Conservation (phyloP, 37 sponge, comb jelly and placozoan species). For the Chondrosia reniformis region DNA sequence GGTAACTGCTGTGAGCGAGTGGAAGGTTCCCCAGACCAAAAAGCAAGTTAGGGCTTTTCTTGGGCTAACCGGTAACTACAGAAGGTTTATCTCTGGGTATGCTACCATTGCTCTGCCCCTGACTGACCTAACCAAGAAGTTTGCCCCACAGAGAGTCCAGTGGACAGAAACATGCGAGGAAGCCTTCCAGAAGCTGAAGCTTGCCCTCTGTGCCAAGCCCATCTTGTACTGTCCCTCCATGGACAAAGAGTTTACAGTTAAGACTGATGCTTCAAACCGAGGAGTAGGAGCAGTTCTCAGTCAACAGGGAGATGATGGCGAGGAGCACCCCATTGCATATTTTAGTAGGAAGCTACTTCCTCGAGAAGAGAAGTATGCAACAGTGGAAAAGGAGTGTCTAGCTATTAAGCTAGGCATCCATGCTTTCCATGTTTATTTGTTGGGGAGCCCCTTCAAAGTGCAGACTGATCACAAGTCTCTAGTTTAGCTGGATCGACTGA, state of each 20-base stretch:
- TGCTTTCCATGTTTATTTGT: constrained; percentile 40
- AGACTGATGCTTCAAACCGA: constrained; percentile 46
- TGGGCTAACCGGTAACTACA: too few relatives aligned
- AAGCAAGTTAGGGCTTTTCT: too few relatives aligned
- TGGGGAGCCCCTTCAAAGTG: constrained; percentile 26
- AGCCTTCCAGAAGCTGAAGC: too few relatives aligned
- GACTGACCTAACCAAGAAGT: too few relatives aligned
- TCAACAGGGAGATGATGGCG: constrained; percentile 24
- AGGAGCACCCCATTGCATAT: constrained; percentile 43
- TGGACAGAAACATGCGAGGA: too few relatives aligned
- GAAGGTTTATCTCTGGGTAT: too few relatives aligned
- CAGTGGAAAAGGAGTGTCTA: constrained; percentile 48
- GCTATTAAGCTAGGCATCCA: constrained; percentile 21
- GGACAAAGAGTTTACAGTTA: constrained; percentile 17
- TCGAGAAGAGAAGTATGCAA: constrained; percentile 39
- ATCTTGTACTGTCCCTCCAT: constrained; percentile 43
- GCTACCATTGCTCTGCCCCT: too few relatives aligned
- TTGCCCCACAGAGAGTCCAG: too few relatives aligned
- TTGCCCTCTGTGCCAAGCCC: too few relatives aligned
- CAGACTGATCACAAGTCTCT: constrained; percentile 50
- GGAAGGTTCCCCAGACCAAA: too few relatives aligned
- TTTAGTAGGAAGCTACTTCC: constrained; percentile 35
- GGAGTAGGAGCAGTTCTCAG: constrained; percentile 55
- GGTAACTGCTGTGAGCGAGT: too few relatives aligned
- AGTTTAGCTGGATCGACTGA: constrained; percentile 22